Conservation (phyloP, 1,140 invertebrate species). For the Hesperophylax magnus region DNA sequence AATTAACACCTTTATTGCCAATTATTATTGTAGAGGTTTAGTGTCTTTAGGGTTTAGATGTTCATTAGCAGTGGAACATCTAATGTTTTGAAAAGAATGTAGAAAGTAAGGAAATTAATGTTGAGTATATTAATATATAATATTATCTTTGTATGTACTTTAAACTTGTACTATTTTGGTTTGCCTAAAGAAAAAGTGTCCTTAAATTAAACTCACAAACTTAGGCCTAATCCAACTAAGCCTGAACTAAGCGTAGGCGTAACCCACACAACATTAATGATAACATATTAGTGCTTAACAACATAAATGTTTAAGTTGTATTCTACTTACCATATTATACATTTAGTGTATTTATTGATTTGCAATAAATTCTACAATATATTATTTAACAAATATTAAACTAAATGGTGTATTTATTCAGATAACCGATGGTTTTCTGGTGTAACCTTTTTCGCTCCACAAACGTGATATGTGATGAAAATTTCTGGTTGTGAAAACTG, state of each 20-base stretch:
- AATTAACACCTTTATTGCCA: no score
- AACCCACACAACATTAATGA: constrained; percentile 24
- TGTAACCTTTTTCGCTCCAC: no score
- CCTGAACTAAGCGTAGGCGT: constrained; percentile 25
- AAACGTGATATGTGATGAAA: no score
- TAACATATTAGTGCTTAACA: constrained; percentile 46
- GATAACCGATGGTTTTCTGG: background rate
- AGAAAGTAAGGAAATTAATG: constrained; percentile 24
- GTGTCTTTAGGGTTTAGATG: background rate
- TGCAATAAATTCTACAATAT: constrained; percentile 51
- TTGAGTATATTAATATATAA: background rate
- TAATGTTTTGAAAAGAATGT: constrained; percentile 4
- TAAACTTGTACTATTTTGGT: constrained; percentile 45
- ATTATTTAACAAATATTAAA: constrained; percentile 56
- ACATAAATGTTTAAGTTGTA: constrained; percentile 51
- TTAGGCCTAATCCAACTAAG: constrained; percentile 29
- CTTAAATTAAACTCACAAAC: constrained; percentile 43
- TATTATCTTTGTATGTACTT: constrained; percentile 3
- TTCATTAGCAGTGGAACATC: background rate
- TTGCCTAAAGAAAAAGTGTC: constrained; percentile 43
- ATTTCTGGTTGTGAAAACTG: no score
- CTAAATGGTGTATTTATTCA: constrained; percentile 9
- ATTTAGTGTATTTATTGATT: constrained; percentile 55
- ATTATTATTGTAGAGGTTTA: constrained; percentile 7
- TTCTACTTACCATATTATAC: constrained; percentile 56